These are phyloP conservation scores for Heliopora coerulea DNA, from an alignment of 92 coral and sea anemone species.

Conservation along the genomic window DNA sequence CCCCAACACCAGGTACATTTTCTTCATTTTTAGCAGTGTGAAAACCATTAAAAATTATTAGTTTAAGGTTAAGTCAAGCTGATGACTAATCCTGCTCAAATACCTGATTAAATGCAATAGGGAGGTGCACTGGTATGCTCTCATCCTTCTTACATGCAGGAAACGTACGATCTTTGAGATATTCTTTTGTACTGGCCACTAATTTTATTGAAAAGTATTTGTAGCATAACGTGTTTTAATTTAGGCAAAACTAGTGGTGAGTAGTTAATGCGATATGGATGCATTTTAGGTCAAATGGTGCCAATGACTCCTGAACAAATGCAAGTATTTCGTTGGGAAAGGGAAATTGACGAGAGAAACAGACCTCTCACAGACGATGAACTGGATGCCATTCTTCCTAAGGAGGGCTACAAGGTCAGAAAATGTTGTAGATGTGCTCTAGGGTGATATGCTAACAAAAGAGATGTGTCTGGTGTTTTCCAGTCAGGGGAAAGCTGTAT, in stretches of 20 bases:
- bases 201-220: too few relatives aligned
- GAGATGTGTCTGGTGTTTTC: neutral
- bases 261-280: too few relatives aligned
- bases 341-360: slow-evolving; percentile 97
- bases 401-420: slow-evolving; percentile 95
- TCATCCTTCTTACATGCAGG: too few relatives aligned
- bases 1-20: slow-evolving; percentile 93
- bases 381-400: slow-evolving; percentile 88
- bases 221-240: too few relatives aligned
- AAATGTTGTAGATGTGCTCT: neutral
- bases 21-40: neutral
- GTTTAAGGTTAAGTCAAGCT: too few relatives aligned
- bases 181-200: too few relatives aligned
- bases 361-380: slow-evolving; percentile 92
- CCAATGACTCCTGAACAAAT: slow-evolving; percentile 99
- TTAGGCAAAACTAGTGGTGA: too few relatives aligned
- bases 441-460: neutral
- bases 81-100: too few relatives aligned
- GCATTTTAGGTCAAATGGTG: slow-evolving; percentile 70
- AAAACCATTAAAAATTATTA: neutral
- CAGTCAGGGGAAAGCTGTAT: too few relatives aligned
- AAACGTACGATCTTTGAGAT: too few relatives aligned
- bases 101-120: too few relatives aligned
- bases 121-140: too few relatives aligned
- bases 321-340: slow-evolving; percentile 99